Conservation (phyloP, 2,113 vertebrate species). For the Amazona vittata region DNA sequence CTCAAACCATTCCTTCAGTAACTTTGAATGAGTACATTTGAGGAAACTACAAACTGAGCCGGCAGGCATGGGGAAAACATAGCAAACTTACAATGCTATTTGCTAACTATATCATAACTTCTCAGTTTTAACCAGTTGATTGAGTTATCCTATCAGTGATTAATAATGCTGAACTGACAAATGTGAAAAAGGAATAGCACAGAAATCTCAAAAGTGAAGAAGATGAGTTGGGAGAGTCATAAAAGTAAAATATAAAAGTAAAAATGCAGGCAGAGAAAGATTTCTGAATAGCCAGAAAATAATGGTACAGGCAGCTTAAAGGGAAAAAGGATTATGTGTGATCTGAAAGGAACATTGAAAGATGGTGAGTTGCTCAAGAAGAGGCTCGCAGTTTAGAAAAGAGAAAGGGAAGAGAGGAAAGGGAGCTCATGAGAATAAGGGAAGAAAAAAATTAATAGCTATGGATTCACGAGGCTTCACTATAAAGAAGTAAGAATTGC, state of each 20-base stretch:
- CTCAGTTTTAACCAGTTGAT: not conserved
- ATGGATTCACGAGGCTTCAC: not conserved
- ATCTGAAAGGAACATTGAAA: not conserved
- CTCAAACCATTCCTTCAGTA: not conserved
- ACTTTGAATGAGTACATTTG: not conserved
- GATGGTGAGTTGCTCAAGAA: rapidly evolving
- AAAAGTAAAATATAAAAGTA: not conserved
- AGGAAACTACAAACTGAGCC: not conserved
- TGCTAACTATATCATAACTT: not conserved
- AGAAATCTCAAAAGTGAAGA: not conserved
- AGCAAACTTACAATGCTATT: not conserved
- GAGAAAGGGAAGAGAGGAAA: not conserved
- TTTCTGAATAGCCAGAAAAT: not conserved
- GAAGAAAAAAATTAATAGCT: not conserved
- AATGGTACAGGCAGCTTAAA: not conserved
- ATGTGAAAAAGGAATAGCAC: not conserved
- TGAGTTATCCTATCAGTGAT: not conserved
- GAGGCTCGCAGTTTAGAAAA: not conserved
- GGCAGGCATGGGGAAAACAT: not conserved
- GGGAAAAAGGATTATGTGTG: not conserved
- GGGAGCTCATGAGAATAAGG: not conserved
- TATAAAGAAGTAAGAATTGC: not conserved
- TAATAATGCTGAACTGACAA: not conserved
- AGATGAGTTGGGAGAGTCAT: not conserved
- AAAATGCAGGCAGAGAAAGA: not conserved